Base-by-base conservation (phyloP, 2,797 vertebrate genomes). In the Glossophaga mutica region DNA sequence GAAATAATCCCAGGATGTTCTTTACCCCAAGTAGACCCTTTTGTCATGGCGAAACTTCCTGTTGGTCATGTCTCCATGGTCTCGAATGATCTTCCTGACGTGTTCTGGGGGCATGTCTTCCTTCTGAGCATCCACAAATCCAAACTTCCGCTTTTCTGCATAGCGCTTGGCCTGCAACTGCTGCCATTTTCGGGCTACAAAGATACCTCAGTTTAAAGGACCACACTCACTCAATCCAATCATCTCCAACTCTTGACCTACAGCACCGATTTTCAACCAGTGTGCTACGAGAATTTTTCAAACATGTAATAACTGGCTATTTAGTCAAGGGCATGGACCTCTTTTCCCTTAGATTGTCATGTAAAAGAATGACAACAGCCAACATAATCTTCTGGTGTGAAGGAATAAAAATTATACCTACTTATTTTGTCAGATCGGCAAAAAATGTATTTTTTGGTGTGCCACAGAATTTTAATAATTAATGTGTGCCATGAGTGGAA, bases 101-200 rank as follows among this genome's bases (percentile, higher is more conserved):
- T 99, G 99, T 90, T 99, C 99, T 12, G 99, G 99, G 0, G 99
- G 99, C 99, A 99, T 99, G 97, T 99, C 99, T 98, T 99, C 99
- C 97, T 99, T 99, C 98, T 99, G 99, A 59, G 99, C 99, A 96
- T 99, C 99, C 98, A 99, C 99, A 98, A 99, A 99, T 5, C 99
- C 99, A 97, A 99, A 99, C 97, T 99, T 99, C 74, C 99, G 99
- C 96, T 99, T 99, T 98, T 99, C 99, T 0, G 99, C 99, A 96
- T 99, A 99, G 92, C 99, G 99, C 96, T 99, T 99, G 67, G 99
- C 99, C 97, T 99, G 99, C 94, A 99, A 97, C 93, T 99, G 99
- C 98, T 99, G 99, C 99, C 99, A 99, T 98, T 99, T 99, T 59
- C 99, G 99, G 67, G 99, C 99, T 99, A 97, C 32, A 77, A 89